These are phyloP conservation scores for Anthonomus grandis DNA, from an alignment of 1,140 invertebrate genomes.

Conservation along the genomic window DNA sequence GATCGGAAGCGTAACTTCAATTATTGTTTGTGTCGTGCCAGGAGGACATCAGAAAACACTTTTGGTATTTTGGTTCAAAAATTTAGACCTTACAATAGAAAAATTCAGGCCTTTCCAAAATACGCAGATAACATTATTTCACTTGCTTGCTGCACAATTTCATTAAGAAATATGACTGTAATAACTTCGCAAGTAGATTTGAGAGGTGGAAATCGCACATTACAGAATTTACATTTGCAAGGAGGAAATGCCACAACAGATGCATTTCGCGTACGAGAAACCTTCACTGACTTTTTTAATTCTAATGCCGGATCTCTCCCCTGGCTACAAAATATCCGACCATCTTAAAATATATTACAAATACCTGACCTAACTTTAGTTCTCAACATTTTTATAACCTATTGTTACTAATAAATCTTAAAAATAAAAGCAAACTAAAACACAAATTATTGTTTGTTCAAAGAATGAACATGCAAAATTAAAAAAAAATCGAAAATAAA, in stretches of 20 bases:
- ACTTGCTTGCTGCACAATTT: neutral
- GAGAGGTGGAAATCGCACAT: neutral
- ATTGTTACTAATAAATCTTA: neutral
- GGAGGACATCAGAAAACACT: slow-evolving; percentile 42
- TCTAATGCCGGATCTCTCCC: neutral
- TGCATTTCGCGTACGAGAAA: slow-evolving; percentile 10
- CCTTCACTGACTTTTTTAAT: slow-evolving; percentile 15
- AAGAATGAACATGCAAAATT: neutral
- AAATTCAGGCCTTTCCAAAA: slow-evolving; percentile 11
- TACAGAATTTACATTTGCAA: slow-evolving; percentile 17
- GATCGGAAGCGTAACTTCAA: slow-evolving; percentile 1
- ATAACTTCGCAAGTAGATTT: neutral
- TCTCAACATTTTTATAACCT: neutral
- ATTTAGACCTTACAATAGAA: slow-evolving; percentile 36
- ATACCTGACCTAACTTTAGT: too few species aligned
- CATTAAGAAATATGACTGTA: neutral
- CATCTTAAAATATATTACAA: slow-evolving; percentile 9
- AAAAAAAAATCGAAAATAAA: neutral
- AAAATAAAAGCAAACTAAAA: slow-evolving; percentile 6
- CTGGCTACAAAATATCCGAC: neutral
- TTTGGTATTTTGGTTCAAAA: slow-evolving; percentile 46
- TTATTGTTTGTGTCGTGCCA: neutral
- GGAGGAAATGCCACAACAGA: slow-evolving; percentile 12
- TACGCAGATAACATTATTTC: slow-evolving; percentile 14
- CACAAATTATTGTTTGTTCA: slow-evolving; percentile 3